Evolutionary conservation across 1,140 invertebrate genomes (phyloP), one percentile per base, ranked within the genome.

Genomic region (Bombus breviceps): DNA sequence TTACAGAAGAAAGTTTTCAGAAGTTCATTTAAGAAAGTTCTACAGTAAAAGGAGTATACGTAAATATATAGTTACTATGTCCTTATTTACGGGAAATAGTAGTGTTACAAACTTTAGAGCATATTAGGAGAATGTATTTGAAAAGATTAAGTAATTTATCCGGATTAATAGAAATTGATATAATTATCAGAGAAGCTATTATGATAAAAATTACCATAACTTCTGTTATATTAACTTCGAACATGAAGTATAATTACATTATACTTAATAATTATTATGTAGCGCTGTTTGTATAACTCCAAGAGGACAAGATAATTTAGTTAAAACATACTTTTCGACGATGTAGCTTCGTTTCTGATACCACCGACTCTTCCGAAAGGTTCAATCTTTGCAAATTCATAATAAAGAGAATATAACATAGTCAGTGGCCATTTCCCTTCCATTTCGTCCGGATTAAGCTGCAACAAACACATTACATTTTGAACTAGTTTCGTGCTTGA

Each of bases 381-480:
- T 90, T 97, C 97, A 22, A 96, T 94, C 89, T 97, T 97, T 83
- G 97, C 97, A 88, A 97, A 97, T 93, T 97, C 97, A 91, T 97
- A 97, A 89, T 97, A 97, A 32, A 97, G 93, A 0, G 97, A 97
- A 89, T 97, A 97, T 0, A 97, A 93, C 37, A 97, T 96, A 0
- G 97, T 97, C 96, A 97, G 97, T 3, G 97, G 97, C 96, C 97
- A 97, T 90, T 97, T 97, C 73, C 97, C 97, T 90, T 97, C 96
- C 93, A 97, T 96, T 89, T 97, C 97, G 10, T 95, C 94, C 9
- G 96, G 97, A 88, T 96, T 96, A 83, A 97, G 96, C 97, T 97
- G 88, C 15, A 80, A 62, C 5, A 5, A 72, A 59, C 4, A 28
- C 13, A 12, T 79, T 3, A n/a, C 3, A 34, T 28, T 47, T 37